These are phyloP conservation scores for Eretmocerus hayati DNA, from an alignment of 2,888 invertebrate species.

Conservation along the genomic window DNA sequence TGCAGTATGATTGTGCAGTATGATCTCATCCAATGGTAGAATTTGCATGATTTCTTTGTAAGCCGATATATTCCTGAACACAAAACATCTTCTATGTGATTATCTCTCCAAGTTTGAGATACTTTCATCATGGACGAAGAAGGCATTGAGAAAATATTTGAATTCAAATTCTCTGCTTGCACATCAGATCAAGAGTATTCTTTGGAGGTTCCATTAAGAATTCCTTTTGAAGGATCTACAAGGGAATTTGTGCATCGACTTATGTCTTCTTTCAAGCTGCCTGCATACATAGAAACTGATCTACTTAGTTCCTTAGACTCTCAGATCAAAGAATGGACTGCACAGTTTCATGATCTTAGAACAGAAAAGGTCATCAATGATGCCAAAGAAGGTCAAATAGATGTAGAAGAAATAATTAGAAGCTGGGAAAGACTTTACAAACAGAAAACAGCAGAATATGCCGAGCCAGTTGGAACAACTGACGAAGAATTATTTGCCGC, in stretches of 20 bases:
- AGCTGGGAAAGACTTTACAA: conserved; percentile 75
- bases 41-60: too few species aligned
- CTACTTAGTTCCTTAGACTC: conserved; percentile 54
- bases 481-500: conserved; percentile 82
- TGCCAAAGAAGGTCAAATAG: conserved; percentile 57
- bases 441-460: conserved; percentile 74
- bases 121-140: conserved; percentile 31
- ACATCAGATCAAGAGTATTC: conserved; percentile 52
- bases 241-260: conserved; percentile 61
- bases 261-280: conserved; percentile 61
- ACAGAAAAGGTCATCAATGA: conserved; percentile 57
- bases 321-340: conserved; percentile 63
- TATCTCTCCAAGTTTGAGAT: too few species aligned
- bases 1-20: too few species aligned
- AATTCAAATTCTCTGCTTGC: conserved; percentile 54
- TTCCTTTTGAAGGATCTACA: conserved; percentile 55
- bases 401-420: conserved; percentile 68
- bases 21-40: too few species aligned
- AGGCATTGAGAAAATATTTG: conserved; percentile 37
- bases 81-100: too few species aligned
- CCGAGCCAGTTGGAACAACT: conserved; percentile 71
- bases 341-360: conserved; percentile 60
- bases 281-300: conserved; percentile 62
- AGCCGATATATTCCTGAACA: too few species aligned
- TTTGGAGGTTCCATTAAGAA: conserved; percentile 56